A percentile compares a stretch with the other conserved stretches of the same genome.
These are phyloP conservation scores for Stegodyphus dumicola DNA, from an alignment of 1,140 invertebrate species.

Conservation along the genomic window DNA sequence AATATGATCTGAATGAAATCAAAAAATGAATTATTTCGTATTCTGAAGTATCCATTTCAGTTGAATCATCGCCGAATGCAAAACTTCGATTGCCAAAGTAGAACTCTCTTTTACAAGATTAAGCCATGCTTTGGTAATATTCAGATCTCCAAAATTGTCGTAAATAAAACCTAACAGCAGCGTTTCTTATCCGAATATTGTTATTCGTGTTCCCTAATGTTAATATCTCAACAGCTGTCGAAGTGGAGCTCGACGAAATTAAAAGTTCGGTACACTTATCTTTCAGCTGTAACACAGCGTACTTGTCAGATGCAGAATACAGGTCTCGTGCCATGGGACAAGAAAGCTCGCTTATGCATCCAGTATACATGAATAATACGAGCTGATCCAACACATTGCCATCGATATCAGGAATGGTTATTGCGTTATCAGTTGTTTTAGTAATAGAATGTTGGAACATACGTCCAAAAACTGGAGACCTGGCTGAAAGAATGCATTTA, in stretches of 20 bases:
- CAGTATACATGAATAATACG: not conserved
- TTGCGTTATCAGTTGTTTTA: conserved; percentile 8
- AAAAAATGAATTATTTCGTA: no score
- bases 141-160: not conserved
- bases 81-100: no score
- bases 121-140: not conserved
- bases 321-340: not conserved
- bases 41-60: no score
- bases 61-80: no score
- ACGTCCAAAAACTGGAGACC: conserved; percentile 67
- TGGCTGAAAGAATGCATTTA: conserved; percentile 65
- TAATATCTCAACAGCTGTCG: not conserved
- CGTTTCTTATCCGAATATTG: not conserved
- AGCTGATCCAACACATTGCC: not conserved
- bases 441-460: conserved; percentile 66
- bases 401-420: conserved; percentile 8
- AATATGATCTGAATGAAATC: no score
- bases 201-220: not conserved
- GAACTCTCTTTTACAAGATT: not conserved
- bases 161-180: not conserved
- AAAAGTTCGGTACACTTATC: not conserved
- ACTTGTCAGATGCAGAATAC: not conserved
- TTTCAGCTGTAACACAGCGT: not conserved
- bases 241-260: not conserved
- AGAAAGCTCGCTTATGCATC: not conserved